Base-by-base conservation (phyloP, 2,113 vertebrate genomes). In the Caretta caretta region DNA sequence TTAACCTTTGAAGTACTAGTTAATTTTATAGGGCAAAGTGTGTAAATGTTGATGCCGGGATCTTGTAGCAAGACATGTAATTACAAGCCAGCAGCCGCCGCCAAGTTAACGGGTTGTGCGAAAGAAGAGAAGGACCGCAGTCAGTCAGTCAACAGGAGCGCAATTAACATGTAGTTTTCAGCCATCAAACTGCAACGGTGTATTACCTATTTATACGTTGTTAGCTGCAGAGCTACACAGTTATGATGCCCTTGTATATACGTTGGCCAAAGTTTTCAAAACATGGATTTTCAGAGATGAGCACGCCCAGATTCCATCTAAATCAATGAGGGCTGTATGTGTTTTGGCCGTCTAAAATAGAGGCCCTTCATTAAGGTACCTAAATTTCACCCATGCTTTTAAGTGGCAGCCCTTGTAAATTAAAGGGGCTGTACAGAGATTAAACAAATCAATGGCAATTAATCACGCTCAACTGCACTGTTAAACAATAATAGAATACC, bases 191-290 rank as follows among this genome's bases (percentile, higher is more conserved):
- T 76, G 38, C 72, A 4, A 6, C 10, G 49, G 49, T 4, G 6
- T 0, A 0, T 27, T 27, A 17, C 8, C 20, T 14, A 35, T 51
- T 51, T 80, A 54, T 53, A 17, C 1, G 0, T 38, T 48, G 56
- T 29, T 89, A 10, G 2, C 38, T 35, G 6, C 17, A 2, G 19
- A 25, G 12, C 16, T 69, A 75, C 31, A 14, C 10, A 4, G 42
- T 20, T 56, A 69, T 76, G 8, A 42, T 65, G 65, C 6, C 38
- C 59, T 78, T 48, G 27, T 1, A 13, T 1, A 0, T 3, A 3
- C 14, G 10, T 25, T 0, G 5, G 24, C 22, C 3, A 0, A 48
- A 9, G n/a, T 13, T 4, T 38, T 82, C 19, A 25, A 12, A 81
- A 14, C 5, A 5, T 5, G 24, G n/a, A 46, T 42, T 42, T 24